Evolutionary conservation across 2,797 vertebrate species (phyloP).

Genomic region (Scolopax bukidnonensis): DNA sequence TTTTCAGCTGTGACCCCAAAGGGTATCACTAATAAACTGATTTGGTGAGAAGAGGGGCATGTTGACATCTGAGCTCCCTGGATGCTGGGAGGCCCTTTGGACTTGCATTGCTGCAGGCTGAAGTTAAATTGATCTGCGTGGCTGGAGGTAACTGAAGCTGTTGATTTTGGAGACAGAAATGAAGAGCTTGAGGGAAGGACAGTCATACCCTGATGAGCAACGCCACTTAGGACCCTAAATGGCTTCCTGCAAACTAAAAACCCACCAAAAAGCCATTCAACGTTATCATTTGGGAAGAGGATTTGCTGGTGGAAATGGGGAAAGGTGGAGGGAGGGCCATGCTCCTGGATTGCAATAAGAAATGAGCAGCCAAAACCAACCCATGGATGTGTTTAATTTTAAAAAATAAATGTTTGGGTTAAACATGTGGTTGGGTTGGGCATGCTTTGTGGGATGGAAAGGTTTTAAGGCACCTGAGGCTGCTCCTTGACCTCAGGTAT

Average conservation of each 20-base stretch:
- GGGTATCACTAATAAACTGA: not conserved
- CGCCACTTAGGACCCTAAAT: not conserved
- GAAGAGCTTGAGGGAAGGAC: not conserved
- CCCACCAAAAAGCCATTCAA: not conserved
- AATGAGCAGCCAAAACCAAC: not conserved
- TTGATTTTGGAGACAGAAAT: not conserved
- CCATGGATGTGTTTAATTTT: not conserved
- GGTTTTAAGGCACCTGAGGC: not conserved
- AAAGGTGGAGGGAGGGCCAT: fast-evolving
- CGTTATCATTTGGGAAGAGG: not conserved
- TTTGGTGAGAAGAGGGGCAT: not conserved
- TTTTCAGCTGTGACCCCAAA: not conserved
- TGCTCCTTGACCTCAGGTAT: not conserved
- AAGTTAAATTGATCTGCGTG: not conserved
- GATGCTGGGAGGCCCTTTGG: not conserved
- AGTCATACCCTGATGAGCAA: fast-evolving
- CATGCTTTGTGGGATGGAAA: not conserved
- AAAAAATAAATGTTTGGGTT: not conserved
- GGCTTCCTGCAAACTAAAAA: not conserved
- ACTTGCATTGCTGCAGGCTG: not conserved
- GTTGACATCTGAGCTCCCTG: fast-evolving
- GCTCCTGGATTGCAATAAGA: fast-evolving
- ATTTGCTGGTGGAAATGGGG: not conserved
- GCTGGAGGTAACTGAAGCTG: not conserved
- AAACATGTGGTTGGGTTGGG: fast-evolving